Base-by-base conservation (phyloP, 2,113 vertebrate genomes). In the Sardina pilchardus region DNA sequence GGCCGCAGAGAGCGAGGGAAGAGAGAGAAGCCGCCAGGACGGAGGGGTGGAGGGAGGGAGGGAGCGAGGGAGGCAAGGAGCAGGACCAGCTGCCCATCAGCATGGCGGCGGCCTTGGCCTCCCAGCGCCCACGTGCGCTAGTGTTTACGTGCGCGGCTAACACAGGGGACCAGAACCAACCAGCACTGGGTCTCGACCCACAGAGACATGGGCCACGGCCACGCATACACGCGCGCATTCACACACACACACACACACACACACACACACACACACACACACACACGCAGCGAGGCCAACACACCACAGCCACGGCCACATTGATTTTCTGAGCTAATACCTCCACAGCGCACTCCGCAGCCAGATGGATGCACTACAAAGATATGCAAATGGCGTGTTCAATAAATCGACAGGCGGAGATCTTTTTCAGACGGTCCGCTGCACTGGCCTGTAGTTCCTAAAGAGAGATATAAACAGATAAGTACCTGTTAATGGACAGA, bases 251-350 rank as follows among this genome's bases (percentile, higher is more conserved):
- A 63, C 56, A 63, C 56, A 63, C 56, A 63, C 56, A 63, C 24
- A 63, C 56, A 63, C 17, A 63, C 56, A 63, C 56, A 63, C 17
- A 63, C 56, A 56, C 53, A 56, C 53, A 83, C 80, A 78, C 82
- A 56, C 50, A 44, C 83, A 36, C 34, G 39, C 12, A 6, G 71
- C 71, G 36, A 36, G 34, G 71, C 71, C 71, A 78, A 10, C 92
- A 95, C 92, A 88, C 93, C 91, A 2, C 91, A 91, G 87, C 91
- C 93, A 92, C 87, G 89, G 91, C 90, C 91, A 88, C 93, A 95
- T 95, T 93, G 94, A 95, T 96, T 95, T 95, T 93, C 91, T 89
- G 89, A 93, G 93, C 93, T 94, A 94, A 95, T 94, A 94, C 94
- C 94, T 93, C 90, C 94, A 93, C 94, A 93, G 92, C 93, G 92